Base-by-base conservation (phyloP, 2,888 invertebrate species). In the Himalopsyche tibetana region DNA sequence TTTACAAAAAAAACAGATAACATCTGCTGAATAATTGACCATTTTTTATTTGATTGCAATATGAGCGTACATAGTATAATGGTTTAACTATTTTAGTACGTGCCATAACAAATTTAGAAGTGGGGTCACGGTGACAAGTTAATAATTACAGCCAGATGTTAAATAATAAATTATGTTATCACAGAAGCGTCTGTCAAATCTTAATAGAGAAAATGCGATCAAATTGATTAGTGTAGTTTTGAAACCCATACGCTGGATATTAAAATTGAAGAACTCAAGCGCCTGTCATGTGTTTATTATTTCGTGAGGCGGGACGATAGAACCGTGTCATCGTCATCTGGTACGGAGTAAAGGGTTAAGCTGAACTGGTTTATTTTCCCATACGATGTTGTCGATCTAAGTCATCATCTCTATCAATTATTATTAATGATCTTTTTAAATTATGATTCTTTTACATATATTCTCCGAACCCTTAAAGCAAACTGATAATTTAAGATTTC, bases 111-210 rank as follows among this genome's bases (percentile, higher is more conserved):
- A n/a, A 63, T 74, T 36, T 36, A 15, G 8, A 74, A 74, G 38
- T 19, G 1, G 19, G 28, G n/a, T 69, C 38, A 74, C 11, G 9
- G 36, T 74, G 74, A 74, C 74, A 74, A 74, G 36, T 36, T 74
- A 74, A 74, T 74, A 38, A 36, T 74, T 74, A 28, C 28, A 74
- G 19, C 36, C 15, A 74, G 38, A 74, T 74, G 74, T 74, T 36
- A 74, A 74, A 74, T 74, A 74, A 74, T 74, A 74, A 74, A 74
- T 74, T 12, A 74, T 74, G 74, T 74, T 74, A 74, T 74, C 74
- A 74, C 74, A 28, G 63, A 63, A 28, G 74, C 74, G 74, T 36
- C 36, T 74, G 74, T 74, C 74, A 74, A 74, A 38, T 36, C 15
- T 12, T 36, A 74, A 74, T 74, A 15, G 38, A 74, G 74, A 74